A percentile compares a stretch with the other conserved stretches of the same genome.
phyloP scores from a whole-genome alignment of 2,113 vertebrate species.

The Euleptes europaea region DNA sequence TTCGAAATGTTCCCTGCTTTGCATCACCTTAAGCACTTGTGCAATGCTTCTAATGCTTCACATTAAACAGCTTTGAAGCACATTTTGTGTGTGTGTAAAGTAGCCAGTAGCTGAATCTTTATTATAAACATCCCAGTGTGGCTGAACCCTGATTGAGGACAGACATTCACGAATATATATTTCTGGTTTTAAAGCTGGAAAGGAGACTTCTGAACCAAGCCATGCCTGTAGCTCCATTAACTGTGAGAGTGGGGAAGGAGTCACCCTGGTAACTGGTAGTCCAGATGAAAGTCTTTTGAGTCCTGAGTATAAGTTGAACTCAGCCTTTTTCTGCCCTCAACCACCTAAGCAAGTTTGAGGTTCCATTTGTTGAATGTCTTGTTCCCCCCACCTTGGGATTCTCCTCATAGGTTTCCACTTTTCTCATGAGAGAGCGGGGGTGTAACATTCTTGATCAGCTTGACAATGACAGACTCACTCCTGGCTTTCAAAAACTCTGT shows the following conservation, averaged over 20 bases:
- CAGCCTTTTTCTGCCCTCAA: neutral
- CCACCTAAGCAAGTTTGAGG: neutral
- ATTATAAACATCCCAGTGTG: neutral
- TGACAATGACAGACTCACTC: neutral
- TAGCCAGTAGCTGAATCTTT: neutral
- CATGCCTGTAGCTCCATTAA: neutral
- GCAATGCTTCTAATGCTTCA: neutral
- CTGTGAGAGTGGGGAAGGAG: neutral
- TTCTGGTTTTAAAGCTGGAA: neutral
- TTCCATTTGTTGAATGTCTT: neutral
- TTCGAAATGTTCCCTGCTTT: neutral
- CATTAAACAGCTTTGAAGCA: neutral
- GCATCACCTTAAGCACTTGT: neutral
- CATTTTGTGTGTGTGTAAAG: neutral
- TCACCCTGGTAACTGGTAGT: neutral
- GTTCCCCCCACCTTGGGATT: neutral
- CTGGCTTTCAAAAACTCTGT: neutral
- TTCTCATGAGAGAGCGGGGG: neutral
- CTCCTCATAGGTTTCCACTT: neutral
- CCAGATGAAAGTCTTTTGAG: neutral
- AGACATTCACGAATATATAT: neutral
- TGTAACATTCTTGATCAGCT: neutral
- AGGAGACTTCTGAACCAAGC: neutral
- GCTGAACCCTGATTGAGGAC: too few species aligned
- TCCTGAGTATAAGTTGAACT: neutral